Evolutionary conservation across 1,140 invertebrate genomes (phyloP).

Genomic region (Drosophila sucinea): DNA sequence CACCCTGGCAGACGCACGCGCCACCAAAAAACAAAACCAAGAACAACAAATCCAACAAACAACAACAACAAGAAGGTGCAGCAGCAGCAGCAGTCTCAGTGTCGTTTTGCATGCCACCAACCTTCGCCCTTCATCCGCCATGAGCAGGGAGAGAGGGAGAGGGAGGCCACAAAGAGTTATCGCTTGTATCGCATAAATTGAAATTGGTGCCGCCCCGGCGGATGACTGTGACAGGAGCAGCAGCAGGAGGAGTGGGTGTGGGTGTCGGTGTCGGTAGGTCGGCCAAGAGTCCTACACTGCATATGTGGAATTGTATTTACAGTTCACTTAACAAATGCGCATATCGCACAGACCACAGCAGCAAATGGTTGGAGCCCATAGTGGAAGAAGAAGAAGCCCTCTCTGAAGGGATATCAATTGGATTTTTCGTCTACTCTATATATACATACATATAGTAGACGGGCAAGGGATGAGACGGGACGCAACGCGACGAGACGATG

Average conservation of each 20-base stretch:
- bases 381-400: neutral
- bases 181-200: slow-evolving; percentile 64
- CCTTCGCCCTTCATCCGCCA: too few species aligned
- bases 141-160: neutral
- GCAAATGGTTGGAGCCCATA: slow-evolving; percentile 30
- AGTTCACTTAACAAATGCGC: slow-evolving; percentile 74
- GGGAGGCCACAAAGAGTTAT: slow-evolving; percentile 58
- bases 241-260: neutral
- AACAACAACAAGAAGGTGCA: slow-evolving; percentile 9
- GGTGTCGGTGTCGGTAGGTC: neutral
- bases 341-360: slow-evolving; percentile 47
- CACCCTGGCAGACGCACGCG: slow-evolving; percentile 32
- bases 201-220: slow-evolving; percentile 48
- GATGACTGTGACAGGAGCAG: neutral
- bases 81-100: slow-evolving; percentile 42
- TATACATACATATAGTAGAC: slow-evolving; percentile 2
- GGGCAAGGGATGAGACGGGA: neutral
- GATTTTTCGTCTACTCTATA: slow-evolving; percentile 22
- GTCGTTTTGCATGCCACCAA: slow-evolving; percentile 43
- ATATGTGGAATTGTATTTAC: slow-evolving; percentile 62
- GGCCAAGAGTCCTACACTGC: slow-evolving; percentile 41
- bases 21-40: slow-evolving; percentile 19
- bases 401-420: slow-evolving; percentile 14
- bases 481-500: slow-evolving; percentile 12
- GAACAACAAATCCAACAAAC: neutral